phyloP scores from a whole-genome alignment of 2,113 vertebrate genomes.

The Hemiprocne comata region DNA sequence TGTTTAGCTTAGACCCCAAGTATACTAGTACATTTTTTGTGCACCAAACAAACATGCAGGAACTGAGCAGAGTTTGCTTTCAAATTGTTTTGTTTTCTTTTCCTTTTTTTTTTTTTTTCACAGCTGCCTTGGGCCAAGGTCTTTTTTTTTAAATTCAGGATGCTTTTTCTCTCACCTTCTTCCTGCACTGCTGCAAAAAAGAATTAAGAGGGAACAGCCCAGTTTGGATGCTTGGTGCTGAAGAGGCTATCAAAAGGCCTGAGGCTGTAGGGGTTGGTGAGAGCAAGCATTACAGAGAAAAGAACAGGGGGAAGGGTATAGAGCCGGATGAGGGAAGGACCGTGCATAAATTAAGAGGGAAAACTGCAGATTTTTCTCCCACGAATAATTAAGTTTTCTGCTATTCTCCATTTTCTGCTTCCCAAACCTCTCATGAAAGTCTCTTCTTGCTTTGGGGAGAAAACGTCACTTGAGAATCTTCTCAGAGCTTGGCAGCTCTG shows the following conservation, averaged over 20 bases:
- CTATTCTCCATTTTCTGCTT: not conserved
- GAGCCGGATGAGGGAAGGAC: not conserved
- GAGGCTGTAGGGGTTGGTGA: not conserved
- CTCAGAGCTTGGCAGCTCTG: slow-evolving; percentile 49
- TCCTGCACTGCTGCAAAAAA: not conserved
- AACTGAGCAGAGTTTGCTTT: not conserved
- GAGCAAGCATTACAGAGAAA: not conserved
- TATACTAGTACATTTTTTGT: not conserved
- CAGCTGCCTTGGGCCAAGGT: not conserved
- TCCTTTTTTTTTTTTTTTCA: not conserved
- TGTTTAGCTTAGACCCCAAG: not conserved
- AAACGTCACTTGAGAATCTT: slow-evolving; percentile 50
- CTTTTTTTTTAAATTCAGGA: not conserved
- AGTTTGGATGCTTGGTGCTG: not conserved
- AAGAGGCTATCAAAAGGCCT: not conserved
- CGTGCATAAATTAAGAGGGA: not conserved
- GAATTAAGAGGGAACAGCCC: not conserved
- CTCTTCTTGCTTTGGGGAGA: slow-evolving; percentile 33
- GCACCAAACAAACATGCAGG: not conserved
- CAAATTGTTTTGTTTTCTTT: not conserved
- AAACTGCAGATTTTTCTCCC: not conserved
- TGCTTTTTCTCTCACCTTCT: not conserved
- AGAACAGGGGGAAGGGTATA: not conserved
- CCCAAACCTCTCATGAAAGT: not conserved
- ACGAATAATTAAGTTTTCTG: slow-evolving; percentile 36